These are phyloP conservation scores for Drosophila santomea DNA, from an alignment of 1,140 invertebrate species.

Conservation along the genomic window DNA sequence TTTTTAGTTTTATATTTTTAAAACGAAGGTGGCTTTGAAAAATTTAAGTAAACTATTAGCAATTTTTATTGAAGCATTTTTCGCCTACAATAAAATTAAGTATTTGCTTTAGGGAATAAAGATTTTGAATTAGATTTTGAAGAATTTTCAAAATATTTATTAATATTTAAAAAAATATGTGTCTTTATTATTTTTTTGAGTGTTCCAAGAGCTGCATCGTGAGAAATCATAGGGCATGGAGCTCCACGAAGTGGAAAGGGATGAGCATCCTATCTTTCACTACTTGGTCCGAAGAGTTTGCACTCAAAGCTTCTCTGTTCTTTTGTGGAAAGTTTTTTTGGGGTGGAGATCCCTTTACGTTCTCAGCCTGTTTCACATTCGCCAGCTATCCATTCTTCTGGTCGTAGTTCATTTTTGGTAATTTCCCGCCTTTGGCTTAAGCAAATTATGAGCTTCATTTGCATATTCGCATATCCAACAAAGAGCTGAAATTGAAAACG, in stretches of 20 bases:
- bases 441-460: conserved; percentile 69
- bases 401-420: conserved; percentile 65
- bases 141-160: too few species aligned
- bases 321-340: conserved; percentile 38
- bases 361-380: background rate
- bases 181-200: background rate
- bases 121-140: too few species aligned
- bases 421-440: conserved; percentile 57
- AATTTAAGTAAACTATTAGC: too few species aligned
- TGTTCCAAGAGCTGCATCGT: background rate
- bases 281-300: conserved; percentile 32
- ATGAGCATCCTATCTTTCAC: conserved; percentile 31
- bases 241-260: background rate
- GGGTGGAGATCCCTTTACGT: conserved; percentile 6
- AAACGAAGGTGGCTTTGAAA: too few species aligned
- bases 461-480: conserved; percentile 55
- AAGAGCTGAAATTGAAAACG: conserved; percentile 65
- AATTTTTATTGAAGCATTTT: too few species aligned
- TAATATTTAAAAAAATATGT: background rate
- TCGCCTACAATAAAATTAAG: too few species aligned
- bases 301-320: conserved; percentile 47
- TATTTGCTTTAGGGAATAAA: too few species aligned
- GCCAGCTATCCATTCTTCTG: conserved; percentile 11
- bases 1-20: too few species aligned
- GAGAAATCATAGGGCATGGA: background rate